A percentile compares a stretch with the other conserved stretches of the same genome.
Evolutionary conservation across 2,113 vertebrate species (phyloP).

Genomic region (Aviceda subcristata): DNA sequence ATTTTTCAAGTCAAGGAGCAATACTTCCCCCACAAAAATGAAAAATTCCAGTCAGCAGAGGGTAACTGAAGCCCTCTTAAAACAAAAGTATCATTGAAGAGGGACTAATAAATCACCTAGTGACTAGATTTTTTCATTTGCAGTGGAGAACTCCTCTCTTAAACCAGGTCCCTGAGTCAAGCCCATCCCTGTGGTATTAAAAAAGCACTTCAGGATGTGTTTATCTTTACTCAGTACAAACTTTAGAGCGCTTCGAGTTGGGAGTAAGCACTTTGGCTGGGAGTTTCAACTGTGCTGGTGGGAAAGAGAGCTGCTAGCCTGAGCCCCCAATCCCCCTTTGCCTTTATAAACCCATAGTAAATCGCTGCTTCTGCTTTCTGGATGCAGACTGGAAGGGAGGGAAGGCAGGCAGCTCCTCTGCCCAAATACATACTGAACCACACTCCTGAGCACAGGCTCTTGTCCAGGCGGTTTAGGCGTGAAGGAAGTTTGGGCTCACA

Average conservation of each 20-base stretch:
- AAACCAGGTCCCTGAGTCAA: not conserved
- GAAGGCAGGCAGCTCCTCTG: not conserved
- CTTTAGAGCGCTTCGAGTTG: not conserved
- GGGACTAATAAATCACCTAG: constrained; percentile 9
- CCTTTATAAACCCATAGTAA: not conserved
- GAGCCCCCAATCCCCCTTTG: not conserved
- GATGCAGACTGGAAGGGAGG: not conserved
- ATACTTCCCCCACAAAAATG: constrained; percentile 33
- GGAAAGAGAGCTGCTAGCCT: not conserved
- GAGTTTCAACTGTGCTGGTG: not conserved
- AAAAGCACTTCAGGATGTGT: not conserved
- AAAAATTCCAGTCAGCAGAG: constrained; percentile 42
- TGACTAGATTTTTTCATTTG: constrained; percentile 5
- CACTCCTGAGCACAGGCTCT: not conserved
- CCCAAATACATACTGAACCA: not conserved
- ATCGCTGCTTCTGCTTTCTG: not conserved
- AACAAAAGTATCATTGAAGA: constrained; percentile 21
- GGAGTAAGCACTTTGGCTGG: not conserved
- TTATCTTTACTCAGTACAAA: not conserved
- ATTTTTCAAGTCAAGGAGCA: constrained; percentile 52
- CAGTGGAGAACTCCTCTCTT: not conserved
- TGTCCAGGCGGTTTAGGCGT: not conserved
- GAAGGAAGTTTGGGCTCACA: not conserved
- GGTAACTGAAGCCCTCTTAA: constrained; percentile 24
- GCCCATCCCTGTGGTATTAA: not conserved